Base-by-base conservation (phyloP, 2,888 invertebrate species). In the Galerucella pusilla region DNA sequence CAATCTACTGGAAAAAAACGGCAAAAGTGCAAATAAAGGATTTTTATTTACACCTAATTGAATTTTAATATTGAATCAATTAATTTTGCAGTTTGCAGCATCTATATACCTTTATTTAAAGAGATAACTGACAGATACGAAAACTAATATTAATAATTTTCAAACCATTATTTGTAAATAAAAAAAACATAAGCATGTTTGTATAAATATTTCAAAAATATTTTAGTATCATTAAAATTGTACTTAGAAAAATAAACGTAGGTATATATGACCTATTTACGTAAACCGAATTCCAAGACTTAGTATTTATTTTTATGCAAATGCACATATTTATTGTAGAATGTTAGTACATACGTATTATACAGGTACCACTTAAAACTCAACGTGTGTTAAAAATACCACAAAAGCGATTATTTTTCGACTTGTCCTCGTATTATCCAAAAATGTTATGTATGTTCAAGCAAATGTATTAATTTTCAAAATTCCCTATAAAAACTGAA, bases 391-490 rank as follows among this genome's bases (percentile, higher is more conserved):
- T 49, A 11, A 49, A 49, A 49, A 12, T 20, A 16, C 11, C 5
- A 14, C 20, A 16, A 10, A 59, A 16, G 16, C 14, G 16, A 20
- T 20, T 4, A 16, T 59, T 59, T 42, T 5, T 42, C 35, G 59
- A 59, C 59, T 20, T 20, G 59, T 20, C 60, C 28, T 6, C 14
- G 60, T 60, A 28, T 60, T 35, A 12, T 35, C 12, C 11, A 61
- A 35, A 28, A 12, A 61, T 65, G 45, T 65, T 28, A 68, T 35
- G 9, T 35, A 57, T 6, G 14, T 14, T 35, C 0, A n/a, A 68
- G 59, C 45, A 25, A n/a, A 42, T 69, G 9, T 20, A 45, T 46
- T 12, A 35, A 69, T 57, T 45, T 60, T 61, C 14, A 42, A 45
- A 45, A 45, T 14, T 2, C 11, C 11, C 2, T 60, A 69, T 69